phyloP scores from a whole-genome alignment of 2,797 vertebrate species.

The Siniperca undulata region DNA sequence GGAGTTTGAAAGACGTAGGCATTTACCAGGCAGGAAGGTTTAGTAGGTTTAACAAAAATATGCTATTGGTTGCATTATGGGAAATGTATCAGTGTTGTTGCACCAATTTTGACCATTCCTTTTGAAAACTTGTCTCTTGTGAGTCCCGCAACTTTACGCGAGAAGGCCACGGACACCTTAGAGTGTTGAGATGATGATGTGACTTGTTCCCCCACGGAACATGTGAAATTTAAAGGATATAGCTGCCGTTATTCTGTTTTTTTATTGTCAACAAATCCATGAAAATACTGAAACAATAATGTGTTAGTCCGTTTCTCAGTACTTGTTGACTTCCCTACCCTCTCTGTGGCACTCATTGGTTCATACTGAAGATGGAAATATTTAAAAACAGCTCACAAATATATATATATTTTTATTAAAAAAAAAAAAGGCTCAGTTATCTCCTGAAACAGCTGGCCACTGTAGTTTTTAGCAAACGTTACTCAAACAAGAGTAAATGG shows the following conservation, averaged over 20 bases:
- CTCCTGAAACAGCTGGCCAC: too few species aligned
- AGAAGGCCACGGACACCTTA: too few species aligned
- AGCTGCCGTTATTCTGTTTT: too few species aligned
- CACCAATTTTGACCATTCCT: not conserved
- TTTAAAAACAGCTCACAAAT: not conserved
- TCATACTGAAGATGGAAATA: not conserved
- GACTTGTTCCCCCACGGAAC: not conserved
- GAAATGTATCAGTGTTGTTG: not conserved
- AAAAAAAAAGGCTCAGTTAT: too few species aligned
- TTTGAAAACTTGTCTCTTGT: not conserved
- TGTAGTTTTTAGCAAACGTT: not conserved
- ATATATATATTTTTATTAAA: too few species aligned
- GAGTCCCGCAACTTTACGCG: not conserved
- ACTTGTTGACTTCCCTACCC: not conserved
- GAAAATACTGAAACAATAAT: not conserved
- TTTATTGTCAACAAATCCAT: not conserved
- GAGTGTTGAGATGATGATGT: not conserved
- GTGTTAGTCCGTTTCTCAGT: not conserved
- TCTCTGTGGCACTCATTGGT: not conserved
- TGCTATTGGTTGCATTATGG: not conserved
- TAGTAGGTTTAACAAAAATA: not conserved
- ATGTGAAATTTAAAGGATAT: not conserved
- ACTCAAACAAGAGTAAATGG: not conserved
- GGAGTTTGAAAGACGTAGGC: not conserved
- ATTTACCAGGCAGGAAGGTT: not conserved